phyloP scores from a whole-genome alignment of 2,797 vertebrate species.

The Pseudomugil tenellus region DNA sequence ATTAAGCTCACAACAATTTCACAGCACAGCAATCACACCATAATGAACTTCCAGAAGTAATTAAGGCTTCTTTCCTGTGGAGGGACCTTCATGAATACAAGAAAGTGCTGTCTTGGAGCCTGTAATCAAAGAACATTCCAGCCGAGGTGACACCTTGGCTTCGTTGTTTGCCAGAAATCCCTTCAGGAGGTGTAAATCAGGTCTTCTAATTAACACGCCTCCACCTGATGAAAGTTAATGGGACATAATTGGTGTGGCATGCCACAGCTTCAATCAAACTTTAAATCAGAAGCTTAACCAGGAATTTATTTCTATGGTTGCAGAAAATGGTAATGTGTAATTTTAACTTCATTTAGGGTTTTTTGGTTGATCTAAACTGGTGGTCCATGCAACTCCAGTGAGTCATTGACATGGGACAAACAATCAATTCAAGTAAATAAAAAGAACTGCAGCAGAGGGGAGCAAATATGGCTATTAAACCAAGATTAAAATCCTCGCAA shows the following conservation, averaged over 20 bases:
- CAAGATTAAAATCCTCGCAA: constrained; percentile 6
- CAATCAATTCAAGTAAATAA: neutral
- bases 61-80: constrained; percentile 75
- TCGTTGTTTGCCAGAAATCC: constrained; percentile 65
- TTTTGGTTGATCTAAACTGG: constrained; percentile 10
- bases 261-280: constrained; percentile 35
- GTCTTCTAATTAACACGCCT: constrained; percentile 63
- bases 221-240: constrained; percentile 55
- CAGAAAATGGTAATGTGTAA: neutral
- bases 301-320: constrained; percentile 19
- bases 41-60: constrained; percentile 83
- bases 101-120: constrained; percentile 55
- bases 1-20: constrained; percentile 78
- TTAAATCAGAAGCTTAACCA: constrained; percentile 23
- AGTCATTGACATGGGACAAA: constrained; percentile 1
- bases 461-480: neutral
- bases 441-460: constrained; percentile 3
- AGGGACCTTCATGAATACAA: constrained; percentile 71
- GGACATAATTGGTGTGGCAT: constrained; percentile 53
- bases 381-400: constrained; percentile 4
- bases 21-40: constrained; percentile 79
- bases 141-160: constrained; percentile 56
- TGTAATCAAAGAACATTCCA: constrained; percentile 71
- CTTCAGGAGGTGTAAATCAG: constrained; percentile 59
- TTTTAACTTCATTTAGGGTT: constrained; percentile 8